Base-by-base conservation (phyloP, 2,888 invertebrate genomes). In the Dryobota labecula region DNA sequence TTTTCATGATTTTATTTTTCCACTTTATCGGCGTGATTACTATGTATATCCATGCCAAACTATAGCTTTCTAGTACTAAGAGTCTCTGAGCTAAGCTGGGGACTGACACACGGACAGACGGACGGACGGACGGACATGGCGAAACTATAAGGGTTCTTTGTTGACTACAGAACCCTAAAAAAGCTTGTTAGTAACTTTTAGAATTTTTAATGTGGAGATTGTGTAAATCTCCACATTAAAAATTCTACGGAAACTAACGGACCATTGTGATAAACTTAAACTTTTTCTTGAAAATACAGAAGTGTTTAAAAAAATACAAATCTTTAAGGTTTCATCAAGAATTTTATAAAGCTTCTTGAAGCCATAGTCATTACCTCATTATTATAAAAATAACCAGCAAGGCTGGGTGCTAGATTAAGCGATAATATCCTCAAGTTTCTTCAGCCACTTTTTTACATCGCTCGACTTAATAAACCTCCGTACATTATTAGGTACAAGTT, bases 371-470 rank as follows among this genome's bases (percentile, higher is more conserved):
- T 56, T 70, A 53, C 15, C 13, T 43, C n/a, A 58, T 60, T 75
- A 24, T 33, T 78, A 71, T 78, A 71, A 78, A 77, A 76, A 74
- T 72, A 67, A 43, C 56, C n/a, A 41, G 36, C 80, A 83, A 66
- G 70, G 82, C 33, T 69, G 24, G 43, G 49, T 49, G 20, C 45
- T 68, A 53, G 68, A 82, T 82, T 53, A 43, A 56, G 24, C 74
- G 83, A 78, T 82, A 82, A 30, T 30, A 82, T 62, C 45, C 63
- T 38, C 38, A 67, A 78, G 62, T 80, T 79, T 78, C 65, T 70
- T 82, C 45, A 78, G 38, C 65, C 54, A 78, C 38, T 78, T 79
- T 47, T 78, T 82, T 78, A 61, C 36, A 33, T 62, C 11, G 62
- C 51, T 56, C 38, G 38, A 24, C 60, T 76, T 67, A 76, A 80